A percentile compares a stretch with the other conserved stretches of the same genome.
Conservation (phyloP, 2,888 invertebrate species). For the Sarcophaga variegata region DNA sequence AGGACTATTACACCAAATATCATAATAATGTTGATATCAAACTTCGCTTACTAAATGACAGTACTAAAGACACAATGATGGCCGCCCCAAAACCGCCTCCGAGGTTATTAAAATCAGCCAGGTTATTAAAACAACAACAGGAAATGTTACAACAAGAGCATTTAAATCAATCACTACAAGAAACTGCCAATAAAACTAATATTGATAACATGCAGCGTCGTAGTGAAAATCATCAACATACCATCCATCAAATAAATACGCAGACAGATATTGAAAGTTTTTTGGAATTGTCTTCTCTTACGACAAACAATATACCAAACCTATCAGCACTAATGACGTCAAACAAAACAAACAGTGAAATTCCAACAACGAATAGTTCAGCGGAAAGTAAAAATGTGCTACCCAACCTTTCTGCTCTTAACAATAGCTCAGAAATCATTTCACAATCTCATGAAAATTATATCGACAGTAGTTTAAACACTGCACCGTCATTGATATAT, state of each 20-base stretch:
- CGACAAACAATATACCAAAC: conserved; percentile 60
- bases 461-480: conserved; percentile 37
- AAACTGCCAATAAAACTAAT: conserved; percentile 38
- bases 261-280: conserved; percentile 29
- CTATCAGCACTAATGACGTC: conserved; percentile 61
- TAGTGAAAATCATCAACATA: conserved; percentile 33
- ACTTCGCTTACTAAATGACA: conserved; percentile 66
- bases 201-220: conserved; percentile 37
- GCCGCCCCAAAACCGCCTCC: conserved; percentile 74
- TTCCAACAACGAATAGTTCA: conserved; percentile 15
- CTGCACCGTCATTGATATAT: conserved; percentile 64
- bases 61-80: conserved; percentile 48
- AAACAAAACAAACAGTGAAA: conserved; percentile 18
- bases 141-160: conserved; percentile 35
- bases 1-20: conserved; percentile 77
- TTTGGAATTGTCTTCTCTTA: conserved; percentile 2
- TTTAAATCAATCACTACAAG: conserved; percentile 15
- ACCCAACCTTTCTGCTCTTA: conserved; percentile 64
- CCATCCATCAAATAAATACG: conserved; percentile 31
- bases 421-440: conserved; percentile 36
- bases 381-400: conserved; percentile 42
- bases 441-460: conserved; percentile 13
- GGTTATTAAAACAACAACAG: conserved; percentile 60
- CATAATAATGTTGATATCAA: conserved; percentile 72
- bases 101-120: conserved; percentile 65